Conservation (phyloP, 2,113 vertebrate genomes). For the Stigmatopora argus region DNA sequence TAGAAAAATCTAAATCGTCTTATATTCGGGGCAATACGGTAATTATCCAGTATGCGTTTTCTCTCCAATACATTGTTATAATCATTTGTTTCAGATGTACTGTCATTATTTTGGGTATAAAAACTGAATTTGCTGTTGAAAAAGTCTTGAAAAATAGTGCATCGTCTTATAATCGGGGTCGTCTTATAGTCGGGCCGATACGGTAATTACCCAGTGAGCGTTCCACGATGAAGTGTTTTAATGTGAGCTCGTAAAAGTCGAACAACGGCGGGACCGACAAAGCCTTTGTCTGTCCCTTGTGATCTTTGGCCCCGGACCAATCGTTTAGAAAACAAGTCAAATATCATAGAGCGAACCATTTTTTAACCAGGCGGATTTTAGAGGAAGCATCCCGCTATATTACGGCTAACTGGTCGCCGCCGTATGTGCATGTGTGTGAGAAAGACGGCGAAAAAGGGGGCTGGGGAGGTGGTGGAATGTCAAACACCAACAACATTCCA, state of each 20-base stretch:
- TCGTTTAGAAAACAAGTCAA: background rate
- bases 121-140: no score
- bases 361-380: background rate
- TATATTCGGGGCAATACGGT: no score
- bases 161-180: no score
- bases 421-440: conserved; percentile 9
- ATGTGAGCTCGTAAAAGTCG: background rate
- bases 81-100: no score
- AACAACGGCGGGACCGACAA: background rate
- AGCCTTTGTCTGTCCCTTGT: background rate
- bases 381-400: background rate
- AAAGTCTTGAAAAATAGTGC: no score
- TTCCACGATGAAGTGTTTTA: background rate
- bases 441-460: conserved; percentile 21
- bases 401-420: background rate
- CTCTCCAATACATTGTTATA: no score
- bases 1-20: no score
- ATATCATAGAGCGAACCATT: background rate
- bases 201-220: background rate
- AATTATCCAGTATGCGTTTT: no score
- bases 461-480: conserved; percentile 59
- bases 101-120: no score
- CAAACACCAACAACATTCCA: conserved; percentile 79
- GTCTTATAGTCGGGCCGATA: no score
- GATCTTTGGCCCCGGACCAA: background rate